Base-by-base conservation (phyloP, 2,113 vertebrate species). In the Tupaia tana region DNA sequence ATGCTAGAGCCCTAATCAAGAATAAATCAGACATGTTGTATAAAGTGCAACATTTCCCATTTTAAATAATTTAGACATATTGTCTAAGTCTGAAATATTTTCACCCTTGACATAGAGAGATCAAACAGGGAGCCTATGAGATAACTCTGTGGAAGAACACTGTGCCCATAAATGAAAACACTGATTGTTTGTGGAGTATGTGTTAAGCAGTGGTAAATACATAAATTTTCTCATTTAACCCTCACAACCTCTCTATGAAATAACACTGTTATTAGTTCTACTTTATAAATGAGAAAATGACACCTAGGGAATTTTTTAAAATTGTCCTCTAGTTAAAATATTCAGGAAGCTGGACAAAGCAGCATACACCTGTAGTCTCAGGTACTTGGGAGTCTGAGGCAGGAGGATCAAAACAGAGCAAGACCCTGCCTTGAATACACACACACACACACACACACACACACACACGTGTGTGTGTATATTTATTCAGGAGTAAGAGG, bases 211-310 rank as follows among this genome's bases (percentile, higher is more conserved):
- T 14, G 7, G 58, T 52, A 93, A 95, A 86, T 25, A 58, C 34
- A 70, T 73, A 86, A 84, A 87, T 89, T 90, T 94, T 91, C 52
- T 96, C 67, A 77, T 59, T 73, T 67, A 77, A 71, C 9, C 54
- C 29, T 88, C 78, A 90, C 73, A 90, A 56, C 22, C 61, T 93
- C 84, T 92, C 56, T 64, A 52, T 84, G 52, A 96, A 69, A 78
- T 58, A 64, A 94, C 9, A 8, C 12, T 58, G 43, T 67, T 43
- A 69, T 66, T 63, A 85, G 73, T 52, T 92, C 31, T 13, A 67
- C 70, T 89, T 95, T 64, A 69, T 13, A 52, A 82, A 80, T 77
- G 20, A 94, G 34, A 87, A 78, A 34, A 75, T 31, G 12, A 74
- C 80, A 31, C 25, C 52, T 71, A 82, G 52, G 31, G n/a, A 75